phyloP scores from a whole-genome alignment of 1,140 invertebrate species.

The Drosophila persimilis region DNA sequence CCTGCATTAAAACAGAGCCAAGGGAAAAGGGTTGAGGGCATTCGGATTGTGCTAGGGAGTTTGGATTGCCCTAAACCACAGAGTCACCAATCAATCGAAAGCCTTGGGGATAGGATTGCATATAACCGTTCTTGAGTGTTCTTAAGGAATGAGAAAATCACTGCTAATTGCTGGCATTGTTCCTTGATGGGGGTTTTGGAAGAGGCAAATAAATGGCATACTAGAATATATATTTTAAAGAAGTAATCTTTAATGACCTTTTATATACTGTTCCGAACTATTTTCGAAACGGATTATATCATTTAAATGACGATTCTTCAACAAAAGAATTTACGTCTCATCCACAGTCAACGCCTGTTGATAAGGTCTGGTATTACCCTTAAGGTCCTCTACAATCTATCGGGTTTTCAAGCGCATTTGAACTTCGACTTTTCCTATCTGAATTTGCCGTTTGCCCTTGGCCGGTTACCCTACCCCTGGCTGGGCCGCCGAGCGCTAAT shows the following conservation, averaged over 20 bases:
- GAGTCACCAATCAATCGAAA: conserved; percentile 19
- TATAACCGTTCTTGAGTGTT: background rate
- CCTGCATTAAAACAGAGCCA: conserved; percentile 21
- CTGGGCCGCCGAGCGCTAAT: conserved; percentile 48
- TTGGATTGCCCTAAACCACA: conserved; percentile 1
- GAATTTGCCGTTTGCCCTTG: conserved; percentile 1
- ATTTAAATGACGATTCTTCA: too few species aligned
- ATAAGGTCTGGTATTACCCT: too few species aligned
- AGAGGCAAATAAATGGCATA: too few species aligned
- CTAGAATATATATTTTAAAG: too few species aligned
- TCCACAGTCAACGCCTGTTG: too few species aligned
- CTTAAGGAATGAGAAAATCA: conserved; percentile 8
- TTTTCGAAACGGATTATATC: too few species aligned
- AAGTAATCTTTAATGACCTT: too few species aligned
- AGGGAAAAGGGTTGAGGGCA: conserved; percentile 24
- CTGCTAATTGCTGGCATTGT: conserved; percentile 25
- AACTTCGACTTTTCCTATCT: background rate
- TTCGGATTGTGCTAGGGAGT: conserved; percentile 16
- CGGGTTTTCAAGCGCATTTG: too few species aligned
- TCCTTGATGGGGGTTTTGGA: too few species aligned
- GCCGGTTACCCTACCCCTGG: conserved; percentile 1
- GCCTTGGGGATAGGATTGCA: conserved; percentile 39
- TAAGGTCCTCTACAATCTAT: too few species aligned
- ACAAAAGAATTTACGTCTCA: too few species aligned
- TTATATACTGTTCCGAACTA: too few species aligned